A percentile compares a stretch with the other conserved stretches of the same genome.
Evolutionary conservation across 2,888 invertebrate species (phyloP).

Genomic region (Himalopsyche japonica): DNA sequence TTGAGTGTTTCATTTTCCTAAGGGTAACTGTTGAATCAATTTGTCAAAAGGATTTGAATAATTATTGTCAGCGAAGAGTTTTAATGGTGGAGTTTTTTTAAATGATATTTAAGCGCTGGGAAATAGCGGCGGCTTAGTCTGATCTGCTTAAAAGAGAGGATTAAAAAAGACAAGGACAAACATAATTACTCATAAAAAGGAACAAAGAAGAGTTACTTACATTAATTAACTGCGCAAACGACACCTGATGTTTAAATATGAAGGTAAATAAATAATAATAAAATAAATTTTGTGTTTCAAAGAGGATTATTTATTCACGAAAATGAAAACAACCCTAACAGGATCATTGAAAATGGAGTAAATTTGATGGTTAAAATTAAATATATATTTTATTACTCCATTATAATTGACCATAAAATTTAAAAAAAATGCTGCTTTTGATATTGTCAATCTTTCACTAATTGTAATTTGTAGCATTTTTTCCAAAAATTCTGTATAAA

Average conservation of each 20-base stretch:
- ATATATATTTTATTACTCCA: no score
- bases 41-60: background rate
- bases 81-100: background rate
- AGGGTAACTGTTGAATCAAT: background rate
- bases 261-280: background rate
- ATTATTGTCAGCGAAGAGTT: background rate
- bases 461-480: no score
- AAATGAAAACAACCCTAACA: no score
- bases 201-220: conserved; percentile 13
- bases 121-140: background rate
- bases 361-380: no score
- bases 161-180: conserved; percentile 11
- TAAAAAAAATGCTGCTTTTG: no score
- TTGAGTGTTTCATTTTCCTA: background rate
- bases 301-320: background rate
- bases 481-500: no score
- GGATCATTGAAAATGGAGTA: no score
- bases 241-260: conserved; percentile 17
- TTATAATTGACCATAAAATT: no score
- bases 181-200: conserved; percentile 22
- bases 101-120: background rate
- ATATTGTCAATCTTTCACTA: no score
- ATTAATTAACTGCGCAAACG: conserved; percentile 27
- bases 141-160: background rate
- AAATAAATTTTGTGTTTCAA: conserved; percentile 3